Evolutionary conservation across 1,140 invertebrate genomes (phyloP).

Genomic region (Cydia splendana): DNA sequence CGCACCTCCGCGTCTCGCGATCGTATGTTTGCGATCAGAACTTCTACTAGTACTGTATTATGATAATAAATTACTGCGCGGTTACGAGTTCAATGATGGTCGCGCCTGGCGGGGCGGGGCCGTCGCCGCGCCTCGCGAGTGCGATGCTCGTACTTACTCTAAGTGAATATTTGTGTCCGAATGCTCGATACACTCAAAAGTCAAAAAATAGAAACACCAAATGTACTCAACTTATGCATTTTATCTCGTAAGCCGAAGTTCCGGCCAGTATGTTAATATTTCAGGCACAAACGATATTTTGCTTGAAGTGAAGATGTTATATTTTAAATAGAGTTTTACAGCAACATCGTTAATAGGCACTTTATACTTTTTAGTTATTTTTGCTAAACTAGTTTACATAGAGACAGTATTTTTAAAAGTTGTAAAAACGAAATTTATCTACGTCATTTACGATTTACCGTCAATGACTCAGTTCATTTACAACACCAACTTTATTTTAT

Average conservation of each 20-base stretch:
- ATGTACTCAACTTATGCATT: slow-evolving; percentile 62
- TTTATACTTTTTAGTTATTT: slow-evolving; percentile 59
- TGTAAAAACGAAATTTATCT: slow-evolving; percentile 32
- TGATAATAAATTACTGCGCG: slow-evolving; percentile 75
- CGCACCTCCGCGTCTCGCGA: slow-evolving; percentile 64
- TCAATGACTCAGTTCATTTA: slow-evolving; percentile 16
- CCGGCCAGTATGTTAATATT: slow-evolving; percentile 66
- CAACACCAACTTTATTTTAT: slow-evolving; percentile 19
- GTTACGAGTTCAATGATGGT: slow-evolving; percentile 59
- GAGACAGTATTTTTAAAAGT: slow-evolving; percentile 49
- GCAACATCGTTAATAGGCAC: slow-evolving; percentile 53
- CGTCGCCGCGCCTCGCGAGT: slow-evolving; percentile 53
- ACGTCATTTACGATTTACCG: slow-evolving; percentile 33
- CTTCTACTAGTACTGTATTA: slow-evolving; percentile 77
- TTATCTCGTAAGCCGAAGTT: slow-evolving; percentile 65
- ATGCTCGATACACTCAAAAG: slow-evolving; percentile 61
- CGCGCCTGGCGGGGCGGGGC: slow-evolving; percentile 54
- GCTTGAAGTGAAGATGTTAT: slow-evolving; percentile 42
- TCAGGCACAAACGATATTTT: slow-evolving; percentile 47
- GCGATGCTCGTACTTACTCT: slow-evolving; percentile 59
- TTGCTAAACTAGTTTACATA: slow-evolving; percentile 62
- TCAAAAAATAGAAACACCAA: slow-evolving; percentile 71
- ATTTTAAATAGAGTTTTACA: slow-evolving; percentile 68
- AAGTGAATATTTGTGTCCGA: slow-evolving; percentile 73
- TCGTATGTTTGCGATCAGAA: slow-evolving; percentile 67